Evolutionary conservation across 2,797 vertebrate genomes (phyloP).

Genomic region (Perodicticus potto): DNA sequence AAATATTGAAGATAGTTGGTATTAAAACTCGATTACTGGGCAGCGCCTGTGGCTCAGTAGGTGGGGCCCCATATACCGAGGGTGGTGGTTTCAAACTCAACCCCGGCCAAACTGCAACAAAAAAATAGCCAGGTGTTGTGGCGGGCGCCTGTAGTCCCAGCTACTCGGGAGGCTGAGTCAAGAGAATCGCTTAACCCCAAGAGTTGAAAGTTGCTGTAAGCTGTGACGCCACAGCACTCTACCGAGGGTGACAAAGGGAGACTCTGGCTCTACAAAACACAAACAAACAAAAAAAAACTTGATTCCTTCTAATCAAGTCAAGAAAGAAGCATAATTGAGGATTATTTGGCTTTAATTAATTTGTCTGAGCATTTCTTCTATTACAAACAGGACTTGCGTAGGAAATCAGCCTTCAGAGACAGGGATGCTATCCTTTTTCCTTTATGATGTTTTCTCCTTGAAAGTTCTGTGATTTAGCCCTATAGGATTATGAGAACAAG

Average conservation of each 20-base stretch:
- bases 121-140: no score
- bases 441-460: slow-evolving; percentile 15
- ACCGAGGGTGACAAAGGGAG: no score
- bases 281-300: background rate
- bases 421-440: background rate
- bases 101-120: no score
- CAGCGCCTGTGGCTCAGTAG: no score
- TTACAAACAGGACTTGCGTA: background rate
- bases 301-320: background rate
- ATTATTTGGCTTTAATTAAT: slow-evolving; percentile 33
- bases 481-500: background rate
- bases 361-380: slow-evolving; percentile 41
- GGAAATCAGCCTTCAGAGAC: slow-evolving; percentile 31
- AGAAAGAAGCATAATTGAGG: background rate
- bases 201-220: no score
- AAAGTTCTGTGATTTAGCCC: slow-evolving; percentile 1
- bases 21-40: background rate
- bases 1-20: background rate
- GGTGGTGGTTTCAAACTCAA: no score
- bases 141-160: no score
- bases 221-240: no score
- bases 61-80: no score
- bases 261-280: no score
- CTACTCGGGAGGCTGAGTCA: no score
- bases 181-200: no score